Base-by-base conservation (phyloP, 2,797 vertebrate genomes). In the Jordanella pulchra region DNA sequence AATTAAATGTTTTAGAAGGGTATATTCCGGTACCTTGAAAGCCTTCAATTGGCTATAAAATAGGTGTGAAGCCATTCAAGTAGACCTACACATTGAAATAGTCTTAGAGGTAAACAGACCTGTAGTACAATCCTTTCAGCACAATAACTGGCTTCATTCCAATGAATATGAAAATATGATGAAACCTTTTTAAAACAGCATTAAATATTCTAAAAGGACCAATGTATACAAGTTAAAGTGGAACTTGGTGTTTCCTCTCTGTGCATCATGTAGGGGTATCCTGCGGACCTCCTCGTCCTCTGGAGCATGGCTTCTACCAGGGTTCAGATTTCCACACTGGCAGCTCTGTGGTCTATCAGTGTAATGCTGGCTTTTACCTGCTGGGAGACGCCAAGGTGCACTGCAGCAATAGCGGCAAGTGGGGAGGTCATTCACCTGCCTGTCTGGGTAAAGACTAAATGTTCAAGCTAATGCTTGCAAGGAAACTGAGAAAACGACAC, bases 361-460 rank as follows among this genome's bases (percentile, higher is more conserved):
- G 98, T 83, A 96, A 95, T 75, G 92, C 39, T 1, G 97, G 98
- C 39, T 99, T 98, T 87, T 98, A 98, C 86, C 89, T 99, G 80
- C 82, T 99, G 82, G 98, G 97, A 0, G 97, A 99, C 65, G 94
- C 96, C 56, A 97, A 96, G 79, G 93, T 97, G 91, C 94, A 95
- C 82, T 99, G 98, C 84, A 83, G 91, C 54, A 97, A 97, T 88
- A 96, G 91, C 0, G 97, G 98, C 67, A 96, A 92, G 85, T 99
- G 98, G 98, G 95, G 93, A 84, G 95, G 96, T 72, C 95, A 96
- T 83, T 92, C 95, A 1, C 97, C 96, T 0, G 95, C 96, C 39
- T 99, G 98, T 79, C 95, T 99, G 10, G 98, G 98, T 99, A 63
- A 63, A n/a, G 35, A 63, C 1, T 0, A 35, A 15, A 15, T 3